Evolutionary conservation across 2,113 vertebrate genomes (phyloP), one percentile per base, ranked within the genome.

Genomic region (Danio rerio): DNA sequence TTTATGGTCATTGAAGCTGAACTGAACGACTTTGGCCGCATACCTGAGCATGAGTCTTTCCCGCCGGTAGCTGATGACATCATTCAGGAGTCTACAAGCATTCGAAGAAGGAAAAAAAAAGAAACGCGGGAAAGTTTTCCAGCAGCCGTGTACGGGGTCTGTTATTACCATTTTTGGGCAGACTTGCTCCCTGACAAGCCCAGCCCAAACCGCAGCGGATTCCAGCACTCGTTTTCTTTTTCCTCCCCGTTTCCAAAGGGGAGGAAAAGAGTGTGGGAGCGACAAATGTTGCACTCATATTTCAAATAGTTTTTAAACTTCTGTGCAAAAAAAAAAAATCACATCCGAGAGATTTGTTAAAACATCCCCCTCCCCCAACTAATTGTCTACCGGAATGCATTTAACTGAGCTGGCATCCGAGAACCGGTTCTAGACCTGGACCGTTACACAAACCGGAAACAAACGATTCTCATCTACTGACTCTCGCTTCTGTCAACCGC

Each of bases 151-250:
- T 90, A 90, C 90, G 89, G 92, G 92, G 93, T 90, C 83, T 92
- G 91, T 93, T 95, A 94, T 95, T 92, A 93, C 94, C 94, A 94
- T 95, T 92, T 95, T 95, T 94, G 94, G 94, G 94, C 94, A 95
- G 83, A 89, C 92, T 92, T 81, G 90, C 90, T 93, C 92, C 88
- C 87, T 90, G 90, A 84, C 89, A 94, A 86, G 93, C 92, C 94
- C 93, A 89, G 84, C 93, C 94, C 93, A 93, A 92, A 93, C 92
- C 93, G 80, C 93, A 93, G 87, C 78, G 84, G 88, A 94, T 94
- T 93, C 93, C 93, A 92, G 83, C 75, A 81, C 18, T 80, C 84
- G 85, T 89, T 89, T 89, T 85, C 76, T 87, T 83, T 86, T 83
- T 80, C 76, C 63, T 84, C 80, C 84, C 86, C 72, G 80, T 68